Evolutionary conservation across 2,797 vertebrate species (phyloP).

Genomic region (Clarias laeviceps): DNA sequence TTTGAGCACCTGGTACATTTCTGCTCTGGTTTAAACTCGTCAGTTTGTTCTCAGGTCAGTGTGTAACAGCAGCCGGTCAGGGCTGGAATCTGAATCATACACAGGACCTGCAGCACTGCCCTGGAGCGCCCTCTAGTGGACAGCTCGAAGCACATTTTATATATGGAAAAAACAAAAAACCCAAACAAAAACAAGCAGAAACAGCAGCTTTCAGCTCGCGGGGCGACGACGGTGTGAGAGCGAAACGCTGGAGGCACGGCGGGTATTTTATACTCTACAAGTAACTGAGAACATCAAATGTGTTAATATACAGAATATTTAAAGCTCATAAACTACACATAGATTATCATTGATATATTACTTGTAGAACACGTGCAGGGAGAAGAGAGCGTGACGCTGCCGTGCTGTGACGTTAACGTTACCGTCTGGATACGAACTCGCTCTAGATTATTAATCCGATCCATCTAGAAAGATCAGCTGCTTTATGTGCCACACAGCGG

Average conservation of each 20-base stretch:
- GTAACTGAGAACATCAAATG: neutral
- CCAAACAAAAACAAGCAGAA: too few species aligned
- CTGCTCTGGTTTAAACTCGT: neutral
- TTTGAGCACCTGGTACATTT: neutral
- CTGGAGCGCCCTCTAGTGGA: constrained; percentile 3
- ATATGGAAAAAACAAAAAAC: neutral
- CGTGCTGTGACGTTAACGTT: neutral
- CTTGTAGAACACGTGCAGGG: neutral
- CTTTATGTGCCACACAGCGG: neutral
- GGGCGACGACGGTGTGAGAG: neutral
- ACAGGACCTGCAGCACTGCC: neutral
- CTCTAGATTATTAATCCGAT: neutral
- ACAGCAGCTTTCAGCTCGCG: neutral
- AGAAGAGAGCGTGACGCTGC: neutral
- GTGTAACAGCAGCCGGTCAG: neutral
- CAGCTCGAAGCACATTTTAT: too few species aligned
- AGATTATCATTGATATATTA: neutral
- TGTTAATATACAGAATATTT: neutral
- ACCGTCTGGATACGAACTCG: neutral
- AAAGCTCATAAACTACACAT: neutral
- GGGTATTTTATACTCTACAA: neutral
- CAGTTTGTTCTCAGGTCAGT: neutral
- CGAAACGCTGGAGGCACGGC: neutral
- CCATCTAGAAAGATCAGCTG: too few species aligned
- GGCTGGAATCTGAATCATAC: neutral